These are phyloP conservation scores for Ommatoiulus sabulosus DNA, from an alignment of 2,888 invertebrate genomes.

Conservation along the genomic window DNA sequence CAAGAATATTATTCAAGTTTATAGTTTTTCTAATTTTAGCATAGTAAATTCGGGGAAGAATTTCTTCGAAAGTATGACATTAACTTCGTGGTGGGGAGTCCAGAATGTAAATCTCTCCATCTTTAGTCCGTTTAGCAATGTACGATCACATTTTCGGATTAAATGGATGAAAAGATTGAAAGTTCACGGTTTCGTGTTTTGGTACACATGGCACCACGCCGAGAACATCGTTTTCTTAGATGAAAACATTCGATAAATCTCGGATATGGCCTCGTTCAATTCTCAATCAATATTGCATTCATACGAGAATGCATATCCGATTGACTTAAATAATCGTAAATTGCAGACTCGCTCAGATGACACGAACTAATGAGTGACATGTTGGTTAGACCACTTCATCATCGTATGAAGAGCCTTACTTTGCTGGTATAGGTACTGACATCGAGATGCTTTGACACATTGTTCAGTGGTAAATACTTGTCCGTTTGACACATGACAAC, in stretches of 20 bases:
- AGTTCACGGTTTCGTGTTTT: slow-evolving; percentile 1
- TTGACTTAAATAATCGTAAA: background rate
- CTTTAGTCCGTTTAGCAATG: background rate
- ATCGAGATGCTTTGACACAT: background rate
- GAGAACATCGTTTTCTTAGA: background rate
- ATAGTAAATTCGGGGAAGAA: no score
- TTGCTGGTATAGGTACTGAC: background rate
- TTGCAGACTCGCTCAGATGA: background rate
- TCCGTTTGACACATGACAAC: background rate
- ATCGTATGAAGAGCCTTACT: background rate
- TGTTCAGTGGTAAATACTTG: background rate
- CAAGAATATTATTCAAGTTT: no score
- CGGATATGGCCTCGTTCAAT: background rate
- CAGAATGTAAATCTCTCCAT: slow-evolving; percentile 12
- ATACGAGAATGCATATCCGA: background rate
- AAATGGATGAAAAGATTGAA: slow-evolving; percentile 22
- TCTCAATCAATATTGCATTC: background rate
- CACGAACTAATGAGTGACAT: background rate
- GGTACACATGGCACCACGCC: background rate
- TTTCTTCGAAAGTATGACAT: background rate
- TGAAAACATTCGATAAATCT: background rate
- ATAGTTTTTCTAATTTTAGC: no score
- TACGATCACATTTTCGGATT: background rate
- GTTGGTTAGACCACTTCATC: background rate
- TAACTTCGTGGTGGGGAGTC: background rate